Evolutionary conservation across 2,888 invertebrate genomes (phyloP).

Genomic region (Macaria liturata): DNA sequence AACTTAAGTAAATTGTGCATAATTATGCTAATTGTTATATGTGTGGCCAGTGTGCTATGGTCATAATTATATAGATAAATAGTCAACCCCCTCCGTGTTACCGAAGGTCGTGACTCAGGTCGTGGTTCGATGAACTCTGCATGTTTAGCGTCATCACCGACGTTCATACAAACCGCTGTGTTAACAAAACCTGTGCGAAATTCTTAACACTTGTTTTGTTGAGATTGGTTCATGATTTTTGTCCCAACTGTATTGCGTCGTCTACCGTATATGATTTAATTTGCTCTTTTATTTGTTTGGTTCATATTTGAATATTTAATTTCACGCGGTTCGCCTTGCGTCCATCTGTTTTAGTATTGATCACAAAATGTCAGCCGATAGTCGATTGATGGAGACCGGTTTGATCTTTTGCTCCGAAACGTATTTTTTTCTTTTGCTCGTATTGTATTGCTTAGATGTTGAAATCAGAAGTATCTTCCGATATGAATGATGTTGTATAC

Average conservation of each 20-base stretch:
- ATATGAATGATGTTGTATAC: too few relatives aligned
- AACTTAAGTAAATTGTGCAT: too few relatives aligned
- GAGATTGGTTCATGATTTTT: too few relatives aligned
- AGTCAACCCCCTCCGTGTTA: conserved; percentile 48
- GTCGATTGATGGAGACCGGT: conserved; percentile 6
- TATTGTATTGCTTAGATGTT: too few relatives aligned
- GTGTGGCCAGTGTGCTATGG: too few relatives aligned
- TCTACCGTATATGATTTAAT: conserved; percentile 18
- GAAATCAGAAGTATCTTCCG: too few relatives aligned
- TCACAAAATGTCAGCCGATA: conserved; percentile 4
- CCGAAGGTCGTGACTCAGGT: conserved; percentile 53
- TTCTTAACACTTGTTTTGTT: too few relatives aligned
- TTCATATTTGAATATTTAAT: neutral
- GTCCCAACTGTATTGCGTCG: too few relatives aligned
- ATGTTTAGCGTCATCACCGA: neutral
- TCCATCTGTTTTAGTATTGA: conserved; percentile 7
- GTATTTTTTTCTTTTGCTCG: neutral
- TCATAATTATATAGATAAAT: conserved; percentile 20
- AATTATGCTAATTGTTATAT: too few relatives aligned
- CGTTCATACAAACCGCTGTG: too few relatives aligned
- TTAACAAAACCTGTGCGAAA: too few relatives aligned
- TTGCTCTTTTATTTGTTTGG: conserved; percentile 9
- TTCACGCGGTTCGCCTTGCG: neutral
- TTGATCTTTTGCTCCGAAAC: conserved; percentile 11
- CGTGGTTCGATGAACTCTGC: conserved; percentile 42